These are phyloP conservation scores for Blastomussa wellsi DNA, from an alignment of 92 coral and sea anemone genomes.

Conservation along the genomic window DNA sequence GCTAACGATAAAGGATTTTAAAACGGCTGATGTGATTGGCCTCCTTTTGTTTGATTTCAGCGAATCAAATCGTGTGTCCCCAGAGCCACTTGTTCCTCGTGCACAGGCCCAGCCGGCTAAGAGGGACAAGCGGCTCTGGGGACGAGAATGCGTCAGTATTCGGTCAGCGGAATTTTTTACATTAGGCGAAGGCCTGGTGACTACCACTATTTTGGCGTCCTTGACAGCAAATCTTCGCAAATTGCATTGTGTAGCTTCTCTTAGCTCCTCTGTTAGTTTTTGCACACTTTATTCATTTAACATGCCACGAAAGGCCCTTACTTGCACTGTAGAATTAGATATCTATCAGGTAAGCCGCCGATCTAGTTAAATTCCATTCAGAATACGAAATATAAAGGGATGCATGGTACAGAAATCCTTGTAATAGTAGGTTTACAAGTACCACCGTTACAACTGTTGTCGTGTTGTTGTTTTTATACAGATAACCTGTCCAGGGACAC, in stretches of 20 bases:
- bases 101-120: no score
- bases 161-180: conserved; percentile 28
- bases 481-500: conserved; percentile 97
- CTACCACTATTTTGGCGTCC: conserved; percentile 17
- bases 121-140: no score
- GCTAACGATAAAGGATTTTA: no score
- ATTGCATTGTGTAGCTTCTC: conserved; percentile 11
- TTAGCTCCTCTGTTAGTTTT: conserved; percentile 16
- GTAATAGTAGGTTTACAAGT: background rate
- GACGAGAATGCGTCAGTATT: background rate
- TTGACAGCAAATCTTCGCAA: conserved; percentile 7
- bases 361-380: background rate
- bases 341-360: conserved; percentile 77
- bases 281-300: background rate
- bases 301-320: conserved; percentile 92
- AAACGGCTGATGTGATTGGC: no score
- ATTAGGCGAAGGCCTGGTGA: conserved; percentile 22
- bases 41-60: no score
- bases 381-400: background rate
- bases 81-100: no score
- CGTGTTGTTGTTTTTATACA: conserved; percentile 33
- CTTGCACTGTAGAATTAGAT: conserved; percentile 87
- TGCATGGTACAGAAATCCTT: background rate
- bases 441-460: background rate
- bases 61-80: no score